These are phyloP conservation scores for Suricata suricatta DNA, from an alignment of 2,113 vertebrate species.

Conservation along the genomic window DNA sequence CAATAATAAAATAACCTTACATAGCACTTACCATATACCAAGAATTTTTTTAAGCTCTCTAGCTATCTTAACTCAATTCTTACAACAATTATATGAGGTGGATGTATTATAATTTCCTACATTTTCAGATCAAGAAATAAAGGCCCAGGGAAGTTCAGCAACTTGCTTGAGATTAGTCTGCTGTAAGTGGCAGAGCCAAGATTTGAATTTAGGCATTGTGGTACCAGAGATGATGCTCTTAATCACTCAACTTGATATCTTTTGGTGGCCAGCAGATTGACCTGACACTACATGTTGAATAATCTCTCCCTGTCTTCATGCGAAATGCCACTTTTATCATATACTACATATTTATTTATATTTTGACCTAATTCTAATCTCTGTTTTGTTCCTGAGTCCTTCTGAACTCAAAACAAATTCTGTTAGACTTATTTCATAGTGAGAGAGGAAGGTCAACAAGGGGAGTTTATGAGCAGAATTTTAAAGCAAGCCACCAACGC, in stretches of 20 bases:
- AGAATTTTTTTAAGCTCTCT: background rate
- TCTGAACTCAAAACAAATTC: background rate
- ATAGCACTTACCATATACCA: background rate
- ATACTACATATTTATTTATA: background rate
- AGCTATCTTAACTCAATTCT: background rate
- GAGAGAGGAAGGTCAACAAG: background rate
- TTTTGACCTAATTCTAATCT: background rate
- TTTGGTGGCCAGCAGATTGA: background rate
- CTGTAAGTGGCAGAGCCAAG: background rate
- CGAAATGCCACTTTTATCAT: background rate
- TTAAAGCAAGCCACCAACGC: background rate
- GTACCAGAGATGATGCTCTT: background rate
- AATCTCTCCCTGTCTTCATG: background rate
- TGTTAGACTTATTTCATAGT: background rate
- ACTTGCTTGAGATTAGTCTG: background rate
- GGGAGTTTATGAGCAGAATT: background rate
- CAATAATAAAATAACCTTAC: background rate
- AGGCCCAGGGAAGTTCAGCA: background rate
- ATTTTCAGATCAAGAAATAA: background rate
- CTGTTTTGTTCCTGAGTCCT: background rate
- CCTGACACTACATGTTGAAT: background rate
- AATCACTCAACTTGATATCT: background rate
- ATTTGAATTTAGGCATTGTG: background rate
- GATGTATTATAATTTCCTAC: background rate
- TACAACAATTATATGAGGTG: background rate